Conservation (phyloP, 2,888 invertebrate genomes). For the Minunthozetes semirufus region DNA sequence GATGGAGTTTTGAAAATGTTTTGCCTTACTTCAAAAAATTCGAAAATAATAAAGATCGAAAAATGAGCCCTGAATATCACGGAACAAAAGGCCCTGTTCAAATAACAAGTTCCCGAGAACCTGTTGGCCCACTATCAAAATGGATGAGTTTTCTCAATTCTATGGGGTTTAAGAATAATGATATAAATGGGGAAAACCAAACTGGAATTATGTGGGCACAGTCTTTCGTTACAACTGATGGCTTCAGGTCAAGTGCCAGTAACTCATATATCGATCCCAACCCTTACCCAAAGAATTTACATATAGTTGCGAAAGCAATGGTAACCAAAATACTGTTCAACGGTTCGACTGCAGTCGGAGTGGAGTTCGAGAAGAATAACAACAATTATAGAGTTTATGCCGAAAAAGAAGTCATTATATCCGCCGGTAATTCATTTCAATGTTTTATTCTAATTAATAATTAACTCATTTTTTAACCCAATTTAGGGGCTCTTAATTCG, state of each 20-base stretch:
- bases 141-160: too few species aligned
- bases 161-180: not conserved
- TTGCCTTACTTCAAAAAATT: slow-evolving; percentile 15
- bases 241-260: not conserved
- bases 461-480: too few species aligned
- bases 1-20: slow-evolving; percentile 22
- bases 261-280: slow-evolving; percentile 15
- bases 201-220: not conserved
- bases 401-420: not conserved
- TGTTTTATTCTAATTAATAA: too few species aligned
- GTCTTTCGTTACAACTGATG: not conserved
- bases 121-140: too few species aligned
- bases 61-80: slow-evolving; percentile 22
- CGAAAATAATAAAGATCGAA: slow-evolving; percentile 25
- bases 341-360: slow-evolving; percentile 13
- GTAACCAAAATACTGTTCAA: slow-evolving; percentile 19
- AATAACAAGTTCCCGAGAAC: too few species aligned
- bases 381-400: not conserved
- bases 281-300: slow-evolving; percentile 11
- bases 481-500: too few species aligned
- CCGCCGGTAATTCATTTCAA: too few species aligned
- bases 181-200: slow-evolving; percentile 4
- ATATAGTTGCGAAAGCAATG: slow-evolving; percentile 13
- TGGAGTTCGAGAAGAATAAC: not conserved
- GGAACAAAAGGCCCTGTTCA: slow-evolving; percentile 2